Evolutionary conservation across 2,113 vertebrate genomes (phyloP), one percentile per base, ranked within the genome.

Genomic region (Leptodactylus fuscus): DNA sequence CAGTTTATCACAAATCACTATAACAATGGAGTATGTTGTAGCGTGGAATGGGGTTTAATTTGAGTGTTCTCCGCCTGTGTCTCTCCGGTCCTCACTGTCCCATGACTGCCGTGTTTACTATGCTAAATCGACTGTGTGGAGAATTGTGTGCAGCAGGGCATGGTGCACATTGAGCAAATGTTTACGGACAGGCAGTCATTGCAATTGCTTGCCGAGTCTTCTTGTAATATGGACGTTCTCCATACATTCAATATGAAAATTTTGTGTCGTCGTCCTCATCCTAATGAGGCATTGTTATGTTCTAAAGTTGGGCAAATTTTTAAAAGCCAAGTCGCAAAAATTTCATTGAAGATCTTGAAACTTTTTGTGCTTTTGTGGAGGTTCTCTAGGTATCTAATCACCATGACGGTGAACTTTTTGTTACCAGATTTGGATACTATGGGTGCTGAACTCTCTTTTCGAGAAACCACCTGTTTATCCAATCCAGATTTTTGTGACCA

Each of bases 131-230:
- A 20, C 38, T 87, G 78, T 85, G 86, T 87, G 69, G 60, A 38
- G 82, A 83, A 65, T 85, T 88, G 82, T 82, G 76, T 89, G 80
- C 76, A 60, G 34, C 32, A 15, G 76, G 51, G 32, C 3, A 0
- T 86, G 87, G 78, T 55, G 65, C 81, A 79, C 74, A 62, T 77
- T 34, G 69, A 88, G 87, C 84, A 88, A 89, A 87, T 87, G 78
- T 89, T 87, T 87, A 77, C 83, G 83, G 83, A 87, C 85, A 80
- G 88, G 85, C 87, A 82, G 77, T 85, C 81, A 86, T 7, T 85
- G 86, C 90, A 91, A 88, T 89, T 79, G 24, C 32, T 79, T 9
- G 5, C 49, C 0, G 29, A 20, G 7, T 10, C 48, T 36, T 18
- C 22, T 34, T 79, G 32, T 41, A 24, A 60, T 58, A 41, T 41